Conservation (phyloP, 2,113 vertebrate species). For the Oriolus oriolus region DNA sequence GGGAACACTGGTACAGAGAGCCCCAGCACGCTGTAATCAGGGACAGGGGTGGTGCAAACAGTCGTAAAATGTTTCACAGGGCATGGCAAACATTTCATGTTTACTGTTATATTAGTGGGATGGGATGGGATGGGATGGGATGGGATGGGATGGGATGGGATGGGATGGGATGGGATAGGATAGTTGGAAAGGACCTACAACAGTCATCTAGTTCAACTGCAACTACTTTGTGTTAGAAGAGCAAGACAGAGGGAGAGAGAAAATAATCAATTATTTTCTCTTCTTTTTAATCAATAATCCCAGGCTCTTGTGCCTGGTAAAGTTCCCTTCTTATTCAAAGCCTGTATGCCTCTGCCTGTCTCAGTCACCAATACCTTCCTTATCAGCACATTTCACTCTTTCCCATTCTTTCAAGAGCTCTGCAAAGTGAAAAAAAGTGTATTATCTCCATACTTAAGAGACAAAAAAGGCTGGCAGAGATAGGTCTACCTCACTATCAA, state of each 20-base stretch:
- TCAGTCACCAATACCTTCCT: not conserved
- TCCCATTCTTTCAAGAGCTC: not conserved
- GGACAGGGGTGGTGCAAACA: not conserved
- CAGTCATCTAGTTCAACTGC: not conserved
- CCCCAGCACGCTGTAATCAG: not conserved
- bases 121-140: not conserved
- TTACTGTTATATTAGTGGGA: not conserved
- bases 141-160: not conserved
- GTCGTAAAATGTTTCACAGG: not conserved
- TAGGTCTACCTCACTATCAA: not conserved
- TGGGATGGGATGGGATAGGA: not conserved
- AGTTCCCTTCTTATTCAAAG: not conserved
- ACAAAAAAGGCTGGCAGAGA: not conserved
- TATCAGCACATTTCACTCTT: not conserved
- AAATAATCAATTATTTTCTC: not conserved
- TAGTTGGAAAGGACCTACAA: not conserved
- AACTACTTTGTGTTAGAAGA: not conserved
- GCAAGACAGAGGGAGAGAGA: not conserved
- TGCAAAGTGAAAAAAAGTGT: not conserved
- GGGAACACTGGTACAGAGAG: not conserved
- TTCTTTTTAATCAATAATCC: not conserved
- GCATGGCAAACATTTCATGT: not conserved
- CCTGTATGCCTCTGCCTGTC: not conserved
- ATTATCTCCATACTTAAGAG: not conserved
- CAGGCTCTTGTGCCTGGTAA: not conserved